These are phyloP conservation scores for Diploptera punctata DNA, from an alignment of 2,888 invertebrate species.

Conservation along the genomic window DNA sequence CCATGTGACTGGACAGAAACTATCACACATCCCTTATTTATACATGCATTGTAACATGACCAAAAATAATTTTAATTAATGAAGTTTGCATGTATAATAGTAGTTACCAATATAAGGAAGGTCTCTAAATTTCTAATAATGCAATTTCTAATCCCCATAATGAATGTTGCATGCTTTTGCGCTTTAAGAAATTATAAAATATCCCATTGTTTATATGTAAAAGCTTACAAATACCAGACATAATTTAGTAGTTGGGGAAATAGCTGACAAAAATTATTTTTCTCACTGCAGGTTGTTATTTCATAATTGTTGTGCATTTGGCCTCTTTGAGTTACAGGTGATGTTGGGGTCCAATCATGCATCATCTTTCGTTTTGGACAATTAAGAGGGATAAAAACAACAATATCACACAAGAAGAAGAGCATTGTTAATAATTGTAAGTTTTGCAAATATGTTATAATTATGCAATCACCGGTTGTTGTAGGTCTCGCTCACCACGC, in stretches of 20 bases:
- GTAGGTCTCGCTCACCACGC: constrained; percentile 41
- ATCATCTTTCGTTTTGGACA: not conserved
- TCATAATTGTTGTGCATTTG: not conserved
- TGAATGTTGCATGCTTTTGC: no score
- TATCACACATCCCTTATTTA: no score
- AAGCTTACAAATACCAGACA: constrained; percentile 1
- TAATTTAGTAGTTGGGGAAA: not conserved
- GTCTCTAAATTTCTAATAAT: no score
- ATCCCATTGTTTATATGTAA: no score
- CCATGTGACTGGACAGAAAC: no score
- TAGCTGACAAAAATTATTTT: not conserved
- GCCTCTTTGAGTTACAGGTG: not conserved
- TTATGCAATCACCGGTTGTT: no score
- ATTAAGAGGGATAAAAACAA: not conserved
- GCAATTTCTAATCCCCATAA: no score
- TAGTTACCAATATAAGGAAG: no score
- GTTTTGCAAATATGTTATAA: not conserved
- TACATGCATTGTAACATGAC: no score
- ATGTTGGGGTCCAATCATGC: not conserved
- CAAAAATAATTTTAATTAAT: no score
- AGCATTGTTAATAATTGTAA: not conserved
- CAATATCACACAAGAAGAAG: not conserved
- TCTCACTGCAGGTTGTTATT: not conserved
- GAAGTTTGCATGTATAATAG: no score
- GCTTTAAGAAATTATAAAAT: no score